These are phyloP conservation scores for Apostichopus parvimensis DNA, from an alignment of 35 echinoderm and acorn worm species.

Conservation along the genomic window DNA sequence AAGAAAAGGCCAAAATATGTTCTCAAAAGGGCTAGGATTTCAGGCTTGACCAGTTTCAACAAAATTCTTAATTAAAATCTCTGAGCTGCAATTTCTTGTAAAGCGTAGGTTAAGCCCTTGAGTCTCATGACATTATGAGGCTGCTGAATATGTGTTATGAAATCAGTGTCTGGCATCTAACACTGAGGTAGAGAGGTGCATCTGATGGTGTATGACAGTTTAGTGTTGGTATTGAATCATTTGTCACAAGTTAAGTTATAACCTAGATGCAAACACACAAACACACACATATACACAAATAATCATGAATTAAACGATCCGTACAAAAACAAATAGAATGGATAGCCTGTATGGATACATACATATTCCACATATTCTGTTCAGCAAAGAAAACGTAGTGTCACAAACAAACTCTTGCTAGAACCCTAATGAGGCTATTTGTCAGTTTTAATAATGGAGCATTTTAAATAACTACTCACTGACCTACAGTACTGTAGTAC, in stretches of 20 bases:
- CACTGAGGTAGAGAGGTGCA: background rate
- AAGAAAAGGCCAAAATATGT: constrained; percentile 51
- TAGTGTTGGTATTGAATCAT: too few species aligned
- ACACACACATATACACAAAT: too few species aligned
- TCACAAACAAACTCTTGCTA: too few species aligned
- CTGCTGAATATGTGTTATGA: background rate
- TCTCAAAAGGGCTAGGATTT: constrained; percentile 42
- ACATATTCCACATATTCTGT: too few species aligned
- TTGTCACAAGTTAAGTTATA: background rate
- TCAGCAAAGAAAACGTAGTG: too few species aligned
- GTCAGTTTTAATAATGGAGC: too few species aligned
- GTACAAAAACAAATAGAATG: too few species aligned
- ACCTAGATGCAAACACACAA: background rate
- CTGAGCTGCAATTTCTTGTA: constrained; percentile 26
- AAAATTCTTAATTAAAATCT: constrained; percentile 55
- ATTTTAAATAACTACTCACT: too few species aligned
- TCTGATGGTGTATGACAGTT: background rate
- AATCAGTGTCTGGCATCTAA: background rate
- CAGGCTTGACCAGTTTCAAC: constrained; percentile 44
- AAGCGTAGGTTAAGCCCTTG: constrained; percentile 29
- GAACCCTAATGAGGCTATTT: too few species aligned
- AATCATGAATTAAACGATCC: too few species aligned
- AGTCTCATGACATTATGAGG: constrained; percentile 16
- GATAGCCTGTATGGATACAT: too few species aligned
- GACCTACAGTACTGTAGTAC: too few species aligned